Base-by-base conservation (phyloP, 2,797 vertebrate genomes). In the Myotis myotis region DNA sequence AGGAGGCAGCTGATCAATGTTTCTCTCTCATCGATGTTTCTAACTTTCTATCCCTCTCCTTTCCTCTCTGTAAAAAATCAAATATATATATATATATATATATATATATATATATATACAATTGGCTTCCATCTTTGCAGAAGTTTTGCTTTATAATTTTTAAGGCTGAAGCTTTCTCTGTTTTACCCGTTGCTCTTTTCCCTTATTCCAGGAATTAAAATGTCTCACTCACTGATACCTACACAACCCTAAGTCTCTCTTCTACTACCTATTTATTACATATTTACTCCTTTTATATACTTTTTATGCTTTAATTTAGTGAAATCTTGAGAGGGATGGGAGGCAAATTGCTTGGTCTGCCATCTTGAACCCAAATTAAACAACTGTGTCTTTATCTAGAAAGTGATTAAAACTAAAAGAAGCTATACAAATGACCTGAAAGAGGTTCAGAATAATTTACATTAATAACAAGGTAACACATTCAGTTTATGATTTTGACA, bases 321-420 rank as follows among this genome's bases (percentile, higher is more conserved):
- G 41, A 53, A 68, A 44, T 75, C 75, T 81, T 81, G 10, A 36
- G 53, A 90, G 33, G 13, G 17, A 60, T 41, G 6, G 13, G 15
- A 60, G 62, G 19, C 47, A 76, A 85, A 76, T 79, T 51, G 89
- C 22, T 19, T 78, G 62, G 20, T 87, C 30, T 91, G 12, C 22
- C n/a, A 36, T 86, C 70, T 89, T 71, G 53, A 93, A 62, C 5
- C 20, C 20, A 55, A 55, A 91, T 76, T 87, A 20, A 55, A 53
- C 11, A 83, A 64, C n/a, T 55, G 3, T 62, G 11, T 51, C 47
- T 19, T 75, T 91, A 38, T 16, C 33, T 82, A 70, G n/a, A 20
- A 90, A 57, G n/a, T 70, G 17, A 86, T 33, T 79, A 78, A 79
- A 87, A 85, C 51, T 70, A 70, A 88, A 88, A 88, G 70, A 75